Evolutionary conservation across 2,888 invertebrate species (phyloP).

Genomic region (Carabus problematicus): DNA sequence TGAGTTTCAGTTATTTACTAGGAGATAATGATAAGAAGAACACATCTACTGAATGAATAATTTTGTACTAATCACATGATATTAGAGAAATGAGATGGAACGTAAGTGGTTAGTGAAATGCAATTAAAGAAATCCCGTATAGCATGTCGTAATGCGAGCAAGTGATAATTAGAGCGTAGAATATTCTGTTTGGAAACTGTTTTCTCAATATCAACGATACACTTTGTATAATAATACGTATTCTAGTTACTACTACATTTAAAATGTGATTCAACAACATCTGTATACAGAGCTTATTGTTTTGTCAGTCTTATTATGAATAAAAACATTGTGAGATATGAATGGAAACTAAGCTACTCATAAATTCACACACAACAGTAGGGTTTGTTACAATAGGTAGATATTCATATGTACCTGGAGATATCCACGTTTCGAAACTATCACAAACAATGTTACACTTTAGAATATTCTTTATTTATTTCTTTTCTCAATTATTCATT

Average conservation of each 20-base stretch:
- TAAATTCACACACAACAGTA: slow-evolving; percentile 35
- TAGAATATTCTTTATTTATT: slow-evolving; percentile 40
- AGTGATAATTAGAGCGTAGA: slow-evolving; percentile 37
- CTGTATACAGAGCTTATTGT: slow-evolving; percentile 43
- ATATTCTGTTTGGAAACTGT: slow-evolving; percentile 37
- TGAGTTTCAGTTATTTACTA: neutral
- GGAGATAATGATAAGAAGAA: neutral
- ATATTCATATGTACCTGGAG: too few species aligned
- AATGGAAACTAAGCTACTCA: slow-evolving; percentile 41
- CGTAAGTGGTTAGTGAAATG: neutral
- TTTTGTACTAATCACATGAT: neutral
- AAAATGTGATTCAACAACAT: slow-evolving; percentile 43
- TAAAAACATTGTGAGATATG: slow-evolving; percentile 43
- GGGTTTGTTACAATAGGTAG: slow-evolving; percentile 31
- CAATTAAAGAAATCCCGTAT: slow-evolving; percentile 19
- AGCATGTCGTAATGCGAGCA: slow-evolving; percentile 33
- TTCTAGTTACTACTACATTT: slow-evolving; percentile 38
- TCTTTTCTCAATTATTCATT: slow-evolving; percentile 16
- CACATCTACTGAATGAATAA: neutral
- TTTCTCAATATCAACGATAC: slow-evolving; percentile 39
- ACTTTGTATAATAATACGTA: slow-evolving; percentile 38
- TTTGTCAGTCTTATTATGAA: slow-evolving; percentile 43
- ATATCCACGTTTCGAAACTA: slow-evolving; percentile 34
- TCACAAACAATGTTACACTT: slow-evolving; percentile 41
- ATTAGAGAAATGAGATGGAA: neutral